Base-by-base conservation (phyloP, 2,113 vertebrate species). In the Corydoras maculifer region DNA sequence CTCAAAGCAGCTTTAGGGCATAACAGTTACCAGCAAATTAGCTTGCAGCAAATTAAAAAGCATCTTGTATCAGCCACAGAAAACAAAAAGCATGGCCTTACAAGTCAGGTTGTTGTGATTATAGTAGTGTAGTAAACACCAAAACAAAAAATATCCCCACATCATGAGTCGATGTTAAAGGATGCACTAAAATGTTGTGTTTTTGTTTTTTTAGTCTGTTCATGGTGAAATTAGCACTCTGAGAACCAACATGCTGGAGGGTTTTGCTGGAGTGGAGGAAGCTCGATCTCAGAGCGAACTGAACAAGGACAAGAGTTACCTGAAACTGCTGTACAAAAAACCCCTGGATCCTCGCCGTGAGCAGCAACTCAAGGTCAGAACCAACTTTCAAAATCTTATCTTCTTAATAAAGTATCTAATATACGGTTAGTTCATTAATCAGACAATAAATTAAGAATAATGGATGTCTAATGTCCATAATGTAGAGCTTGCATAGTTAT, bases 311-410 rank as follows among this genome's bases (percentile, higher is more conserved):
- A 88, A 78, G 0, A 87, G 86, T 0, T 98, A 98, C 78, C 87
- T 93, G 48, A 93, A 92, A 62, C 80, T 99, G 57, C 88, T 99
- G 6, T 97, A 94, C 78, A 94, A 94, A 84, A 95, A 93, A 70
- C 94, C 95, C 0, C 85, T 99, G 80, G 95, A 99, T 71, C 96
- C 96, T 12, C 92, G 91, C 79, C 96, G 93, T 3, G 93, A 97
- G 76, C 91, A 93, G 3, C 93, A 95, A 50, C 93, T 98, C 65
- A 96, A 98, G 94, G 97, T 99, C 75, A 73, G 74, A 58, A 3
- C n/a, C 25, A 35, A 0, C 14, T 9, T 14, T 48, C 50, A 55
- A 29, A 25, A 5, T 43, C 35, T 25, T 43, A 43, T 1, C 1
- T 43, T 1, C 35, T 43, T 2, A 43, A 8, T 43, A 43, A 43